Conservation (phyloP, 2,113 vertebrate genomes). For the Martes martes region DNA sequence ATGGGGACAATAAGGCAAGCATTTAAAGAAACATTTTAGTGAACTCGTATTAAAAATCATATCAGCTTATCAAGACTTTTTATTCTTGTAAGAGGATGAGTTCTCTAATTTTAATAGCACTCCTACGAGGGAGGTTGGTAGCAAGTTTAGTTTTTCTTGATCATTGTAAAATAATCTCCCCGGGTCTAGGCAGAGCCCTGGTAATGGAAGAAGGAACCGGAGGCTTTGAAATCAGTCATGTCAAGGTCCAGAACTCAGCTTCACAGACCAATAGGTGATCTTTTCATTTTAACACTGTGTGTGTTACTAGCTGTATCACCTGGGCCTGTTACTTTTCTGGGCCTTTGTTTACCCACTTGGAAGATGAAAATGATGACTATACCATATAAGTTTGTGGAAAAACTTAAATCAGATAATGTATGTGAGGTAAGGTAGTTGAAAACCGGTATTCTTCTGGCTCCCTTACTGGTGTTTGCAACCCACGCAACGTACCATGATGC, state of each 20-base stretch:
- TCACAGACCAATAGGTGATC: background rate
- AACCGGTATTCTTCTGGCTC: background rate
- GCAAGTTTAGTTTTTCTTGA: constrained; percentile 44
- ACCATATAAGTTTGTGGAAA: background rate
- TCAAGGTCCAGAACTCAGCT: background rate
- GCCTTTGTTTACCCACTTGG: background rate
- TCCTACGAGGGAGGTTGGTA: background rate
- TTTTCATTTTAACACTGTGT: background rate
- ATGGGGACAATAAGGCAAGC: background rate
- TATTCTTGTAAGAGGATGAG: background rate
- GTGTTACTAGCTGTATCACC: background rate
- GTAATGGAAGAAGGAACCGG: background rate
- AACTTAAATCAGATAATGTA: background rate
- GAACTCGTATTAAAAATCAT: background rate
- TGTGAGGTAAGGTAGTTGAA: background rate
- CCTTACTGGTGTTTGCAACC: background rate
- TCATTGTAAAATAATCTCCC: background rate
- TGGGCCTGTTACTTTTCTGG: background rate
- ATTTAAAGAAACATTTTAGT: background rate
- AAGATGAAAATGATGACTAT: background rate
- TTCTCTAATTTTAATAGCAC: background rate
- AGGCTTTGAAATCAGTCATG: background rate
- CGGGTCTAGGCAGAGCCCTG: background rate
- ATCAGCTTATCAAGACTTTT: background rate
- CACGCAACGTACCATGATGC: background rate